These are phyloP conservation scores for Agrypnia vestita DNA, from an alignment of 1,140 invertebrate genomes.

Conservation along the genomic window DNA sequence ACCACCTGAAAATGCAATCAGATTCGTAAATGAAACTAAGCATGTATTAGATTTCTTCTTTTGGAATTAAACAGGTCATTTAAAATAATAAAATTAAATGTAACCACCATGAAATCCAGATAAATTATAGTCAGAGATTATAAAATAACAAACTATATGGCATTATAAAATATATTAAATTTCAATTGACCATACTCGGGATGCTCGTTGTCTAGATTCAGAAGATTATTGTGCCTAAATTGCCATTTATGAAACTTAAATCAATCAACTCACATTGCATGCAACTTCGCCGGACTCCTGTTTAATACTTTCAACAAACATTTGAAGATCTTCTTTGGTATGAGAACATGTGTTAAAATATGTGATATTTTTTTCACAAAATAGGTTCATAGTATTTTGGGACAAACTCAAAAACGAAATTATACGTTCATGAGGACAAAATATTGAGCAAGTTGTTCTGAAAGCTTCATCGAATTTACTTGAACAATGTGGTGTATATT, in stretches of 20 bases:
- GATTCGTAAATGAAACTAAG: neutral
- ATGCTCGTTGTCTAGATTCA: too few relatives aligned
- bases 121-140: too few relatives aligned
- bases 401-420: slow-evolving; percentile 27
- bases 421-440: slow-evolving; percentile 50
- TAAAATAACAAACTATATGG: too few relatives aligned
- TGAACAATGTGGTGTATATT: slow-evolving; percentile 27
- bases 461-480: neutral
- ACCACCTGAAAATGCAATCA: slow-evolving; percentile 41
- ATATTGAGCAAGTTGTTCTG: slow-evolving; percentile 33
- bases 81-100: too few relatives aligned
- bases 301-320: slow-evolving; percentile 42
- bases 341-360: slow-evolving; percentile 41
- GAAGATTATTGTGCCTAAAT: too few relatives aligned
- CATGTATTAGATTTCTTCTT: neutral
- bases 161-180: too few relatives aligned
- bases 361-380: slow-evolving; percentile 52
- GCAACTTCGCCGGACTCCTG: slow-evolving; percentile 43
- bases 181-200: too few relatives aligned
- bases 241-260: too few relatives aligned
- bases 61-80: neutral
- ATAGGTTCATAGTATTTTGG: slow-evolving; percentile 21
- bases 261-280: slow-evolving; percentile 48
- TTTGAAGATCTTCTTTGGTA: slow-evolving; percentile 30
- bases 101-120: too few relatives aligned